Base-by-base conservation (phyloP, 2,888 invertebrate species). In the Dexiosoma caninum region DNA sequence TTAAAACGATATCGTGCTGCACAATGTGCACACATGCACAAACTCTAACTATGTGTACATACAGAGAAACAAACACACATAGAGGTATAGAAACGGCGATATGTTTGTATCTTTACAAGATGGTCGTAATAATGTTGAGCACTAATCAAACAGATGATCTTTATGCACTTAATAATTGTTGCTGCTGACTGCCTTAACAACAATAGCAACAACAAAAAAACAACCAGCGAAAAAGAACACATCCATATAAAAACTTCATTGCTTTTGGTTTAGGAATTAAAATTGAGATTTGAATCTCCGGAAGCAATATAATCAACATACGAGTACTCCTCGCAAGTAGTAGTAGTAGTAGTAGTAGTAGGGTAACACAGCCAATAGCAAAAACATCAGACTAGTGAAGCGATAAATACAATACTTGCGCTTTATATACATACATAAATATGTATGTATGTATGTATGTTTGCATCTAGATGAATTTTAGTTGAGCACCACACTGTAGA, bases 111-210 rank as follows among this genome's bases (percentile, higher is more conserved):
- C 77, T 70, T 70, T 77, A 64, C 77, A 78, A 78, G 77, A 78
- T 78, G 77, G 70, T 78, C 77, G 77, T 71, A 71, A 71, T 78
- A 71, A 78, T 76, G 81, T 77, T 67, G 69, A 81, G 69, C 72
- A 69, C 81, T 81, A 81, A 81, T 81, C 81, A 81, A 81, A 81
- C 81, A 81, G 83, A 78, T 85, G 85, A 88, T 88, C 88, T 88
- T 88, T 88, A 88, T 88, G 87, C 87, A 88, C 87, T 88, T 88
- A 88, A 87, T 87, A 83, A 80, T 81, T 83, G 82, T 78, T 83
- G 77, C 77, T 78, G 77, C 70, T 78, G 81, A 71, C 78, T 81
- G 78, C 76, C 66, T 70, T 57, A 72, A 83, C 78, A 78, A 44
- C 67, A 70, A 69, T 67, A 49, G 30, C 66, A 57, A 7, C 57